Evolutionary conservation across 2,797 vertebrate species (phyloP).

Genomic region (Passerculus sandwichensis): DNA sequence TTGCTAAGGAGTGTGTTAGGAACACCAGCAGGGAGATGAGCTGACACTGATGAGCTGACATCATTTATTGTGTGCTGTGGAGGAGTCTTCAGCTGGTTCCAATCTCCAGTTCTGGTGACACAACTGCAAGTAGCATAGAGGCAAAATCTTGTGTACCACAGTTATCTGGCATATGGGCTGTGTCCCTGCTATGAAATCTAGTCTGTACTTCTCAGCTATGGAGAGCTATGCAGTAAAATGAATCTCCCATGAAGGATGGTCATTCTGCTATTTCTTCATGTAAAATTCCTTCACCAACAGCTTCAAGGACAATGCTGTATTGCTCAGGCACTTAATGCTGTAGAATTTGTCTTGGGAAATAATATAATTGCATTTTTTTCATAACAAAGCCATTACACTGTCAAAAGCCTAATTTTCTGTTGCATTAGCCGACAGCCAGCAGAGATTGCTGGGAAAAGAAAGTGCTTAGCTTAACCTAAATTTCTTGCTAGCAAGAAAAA

Average conservation of each 20-base stretch:
- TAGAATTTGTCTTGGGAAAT: slow-evolving; percentile 52
- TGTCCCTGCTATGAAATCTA: background rate
- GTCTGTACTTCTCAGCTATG: background rate
- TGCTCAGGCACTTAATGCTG: background rate
- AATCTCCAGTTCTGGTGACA: background rate
- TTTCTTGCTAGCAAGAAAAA: slow-evolving; percentile 54
- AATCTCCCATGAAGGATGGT: background rate
- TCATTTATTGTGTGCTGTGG: background rate
- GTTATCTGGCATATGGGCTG: accelerated
- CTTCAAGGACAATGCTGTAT: slow-evolving; percentile 19
- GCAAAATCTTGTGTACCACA: background rate
- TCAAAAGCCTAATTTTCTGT: slow-evolving; percentile 51
- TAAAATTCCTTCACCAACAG: slow-evolving; percentile 6
- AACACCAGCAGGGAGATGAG: background rate
- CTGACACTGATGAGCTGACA: accelerated
- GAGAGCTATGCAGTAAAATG: background rate
- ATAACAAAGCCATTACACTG: slow-evolving; percentile 49
- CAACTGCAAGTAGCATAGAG: background rate
- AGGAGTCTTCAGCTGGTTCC: background rate
- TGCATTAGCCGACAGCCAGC: slow-evolving; percentile 1
- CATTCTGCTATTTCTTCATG: background rate
- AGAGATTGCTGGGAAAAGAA: slow-evolving; percentile 50
- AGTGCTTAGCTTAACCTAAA: slow-evolving; percentile 47
- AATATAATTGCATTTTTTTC: slow-evolving; percentile 47
- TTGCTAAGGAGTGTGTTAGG: background rate